Evolutionary conservation across 2,888 invertebrate species (phyloP).

Genomic region (Hypena proboscidalis): DNA sequence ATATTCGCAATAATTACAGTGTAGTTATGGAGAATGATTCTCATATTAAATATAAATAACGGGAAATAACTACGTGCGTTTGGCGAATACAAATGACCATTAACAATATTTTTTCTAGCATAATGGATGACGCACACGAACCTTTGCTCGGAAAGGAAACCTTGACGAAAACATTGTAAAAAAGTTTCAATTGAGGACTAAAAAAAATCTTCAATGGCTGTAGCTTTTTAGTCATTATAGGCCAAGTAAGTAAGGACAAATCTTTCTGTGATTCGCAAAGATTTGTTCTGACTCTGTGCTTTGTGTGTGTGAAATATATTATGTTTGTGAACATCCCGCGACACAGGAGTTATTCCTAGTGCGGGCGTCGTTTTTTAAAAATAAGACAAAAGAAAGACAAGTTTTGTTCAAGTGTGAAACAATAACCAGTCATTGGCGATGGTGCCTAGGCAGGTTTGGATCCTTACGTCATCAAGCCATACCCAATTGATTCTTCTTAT

Average conservation of each 20-base stretch:
- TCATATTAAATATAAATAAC: slow-evolving; percentile 24
- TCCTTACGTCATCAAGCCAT: slow-evolving; percentile 68
- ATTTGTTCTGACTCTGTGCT: too few species aligned
- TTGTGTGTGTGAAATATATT: too few species aligned
- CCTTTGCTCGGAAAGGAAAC: slow-evolving; percentile 12
- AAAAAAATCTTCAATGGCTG: slow-evolving; percentile 23
- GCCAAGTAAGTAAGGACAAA: too few species aligned
- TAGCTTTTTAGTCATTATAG: slow-evolving; percentile 49
- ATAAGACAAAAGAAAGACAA: too few species aligned
- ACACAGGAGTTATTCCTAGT: too few species aligned
- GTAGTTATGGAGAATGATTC: too few species aligned
- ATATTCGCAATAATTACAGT: slow-evolving; percentile 3
- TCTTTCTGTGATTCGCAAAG: too few species aligned
- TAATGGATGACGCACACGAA: background rate
- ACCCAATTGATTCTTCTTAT: slow-evolving; percentile 62
- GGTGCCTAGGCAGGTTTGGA: slow-evolving; percentile 38
- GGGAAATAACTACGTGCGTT: slow-evolving; percentile 13
- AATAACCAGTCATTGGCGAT: slow-evolving; percentile 52
- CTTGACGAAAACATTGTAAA: slow-evolving; percentile 19
- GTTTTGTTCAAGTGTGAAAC: slow-evolving; percentile 43
- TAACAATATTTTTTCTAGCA: slow-evolving; percentile 19
- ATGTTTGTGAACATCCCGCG: too few species aligned
- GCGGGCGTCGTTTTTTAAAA: too few species aligned
- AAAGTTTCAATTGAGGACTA: slow-evolving; percentile 12
- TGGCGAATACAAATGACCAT: slow-evolving; percentile 22